Conservation (phyloP, 2,113 vertebrate genomes). For the Asarcornis scutulata region DNA sequence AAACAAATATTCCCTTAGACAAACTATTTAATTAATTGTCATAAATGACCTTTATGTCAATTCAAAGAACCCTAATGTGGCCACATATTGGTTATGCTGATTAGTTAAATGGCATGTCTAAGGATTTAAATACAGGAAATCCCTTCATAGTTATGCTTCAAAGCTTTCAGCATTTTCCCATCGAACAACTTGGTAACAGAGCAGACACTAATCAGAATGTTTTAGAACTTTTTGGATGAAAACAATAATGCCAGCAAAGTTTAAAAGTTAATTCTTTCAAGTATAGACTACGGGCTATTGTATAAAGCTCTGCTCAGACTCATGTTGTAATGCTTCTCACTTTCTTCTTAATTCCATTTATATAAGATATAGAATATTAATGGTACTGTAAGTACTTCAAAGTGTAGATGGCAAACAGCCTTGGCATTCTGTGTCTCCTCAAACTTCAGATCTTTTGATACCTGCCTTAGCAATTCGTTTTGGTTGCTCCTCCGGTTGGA, state of each 20-base stretch:
- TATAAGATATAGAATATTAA: constrained; percentile 57
- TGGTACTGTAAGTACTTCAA: constrained; percentile 62
- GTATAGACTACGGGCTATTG: background rate
- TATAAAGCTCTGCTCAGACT: constrained; percentile 28
- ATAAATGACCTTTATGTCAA: background rate
- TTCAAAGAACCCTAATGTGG: constrained; percentile 5
- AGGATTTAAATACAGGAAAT: constrained; percentile 48
- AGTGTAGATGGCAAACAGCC: constrained; percentile 40
- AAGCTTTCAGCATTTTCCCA: constrained; percentile 18
- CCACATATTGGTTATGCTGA: background rate
- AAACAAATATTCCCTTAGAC: background rate
- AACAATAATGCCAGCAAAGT: background rate
- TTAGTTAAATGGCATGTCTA: constrained; percentile 28
- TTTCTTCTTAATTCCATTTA: constrained; percentile 58
- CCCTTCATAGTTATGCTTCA: background rate
- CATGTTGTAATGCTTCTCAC: constrained; percentile 31
- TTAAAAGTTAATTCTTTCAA: constrained; percentile 46
- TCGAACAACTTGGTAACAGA: background rate
- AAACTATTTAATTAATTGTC: background rate
- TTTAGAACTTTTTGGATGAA: constrained; percentile 35
- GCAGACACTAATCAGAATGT: constrained; percentile 27
- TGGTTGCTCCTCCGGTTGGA: constrained; percentile 82
- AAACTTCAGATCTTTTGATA: constrained; percentile 63
- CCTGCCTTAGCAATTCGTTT: constrained; percentile 90
- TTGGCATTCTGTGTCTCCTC: constrained; percentile 11